These are phyloP conservation scores for Saxidomus purpurata DNA, from an alignment of 1,140 invertebrate species.

Conservation along the genomic window DNA sequence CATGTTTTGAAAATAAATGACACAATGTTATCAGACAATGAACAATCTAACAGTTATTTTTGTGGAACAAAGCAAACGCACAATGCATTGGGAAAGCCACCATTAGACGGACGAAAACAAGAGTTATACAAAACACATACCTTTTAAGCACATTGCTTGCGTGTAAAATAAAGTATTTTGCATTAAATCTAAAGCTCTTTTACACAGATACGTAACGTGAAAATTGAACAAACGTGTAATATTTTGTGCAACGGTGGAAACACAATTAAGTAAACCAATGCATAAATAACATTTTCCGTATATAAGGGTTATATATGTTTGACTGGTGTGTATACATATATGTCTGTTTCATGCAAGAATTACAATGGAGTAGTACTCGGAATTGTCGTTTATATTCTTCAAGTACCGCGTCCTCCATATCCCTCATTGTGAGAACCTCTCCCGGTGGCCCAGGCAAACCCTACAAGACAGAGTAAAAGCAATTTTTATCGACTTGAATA, in stretches of 20 bases:
- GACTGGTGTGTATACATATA: not conserved
- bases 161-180: not conserved
- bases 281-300: not conserved
- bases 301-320: not conserved
- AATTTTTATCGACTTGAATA: too few species aligned
- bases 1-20: not conserved
- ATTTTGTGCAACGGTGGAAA: not conserved
- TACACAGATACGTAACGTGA: not conserved
- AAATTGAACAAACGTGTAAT: not conserved
- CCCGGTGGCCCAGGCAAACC: slow-evolving; percentile 55
- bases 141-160: not conserved
- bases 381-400: slow-evolving; percentile 51
- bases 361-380: slow-evolving; percentile 66
- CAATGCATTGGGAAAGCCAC: not conserved
- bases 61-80: not conserved
- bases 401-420: slow-evolving; percentile 58
- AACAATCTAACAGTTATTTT: not conserved
- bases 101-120: not conserved
- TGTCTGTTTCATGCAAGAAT: slow-evolving; percentile 61
- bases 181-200: not conserved
- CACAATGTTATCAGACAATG: not conserved
- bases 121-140: not conserved
- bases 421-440: not conserved
- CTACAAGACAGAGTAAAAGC: not conserved
- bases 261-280: not conserved